Conservation (phyloP, 2,113 vertebrate genomes). For the Oreocharis arfaki region DNA sequence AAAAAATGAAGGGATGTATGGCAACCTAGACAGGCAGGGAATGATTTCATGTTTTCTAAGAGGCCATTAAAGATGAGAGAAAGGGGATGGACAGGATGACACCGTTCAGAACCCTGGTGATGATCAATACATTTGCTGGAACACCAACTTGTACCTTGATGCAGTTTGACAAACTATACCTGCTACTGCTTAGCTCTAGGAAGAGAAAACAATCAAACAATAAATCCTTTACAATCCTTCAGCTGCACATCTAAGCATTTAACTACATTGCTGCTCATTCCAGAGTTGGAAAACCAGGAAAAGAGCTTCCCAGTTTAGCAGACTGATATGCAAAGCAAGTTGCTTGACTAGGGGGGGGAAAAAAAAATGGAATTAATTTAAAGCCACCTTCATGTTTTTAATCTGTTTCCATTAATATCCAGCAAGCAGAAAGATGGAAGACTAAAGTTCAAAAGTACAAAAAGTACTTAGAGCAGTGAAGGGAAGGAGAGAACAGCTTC, state of each 20-base stretch:
- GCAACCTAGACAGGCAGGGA: neutral
- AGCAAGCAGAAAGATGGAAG: conserved; percentile 31
- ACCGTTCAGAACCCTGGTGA: neutral
- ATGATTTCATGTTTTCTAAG: neutral
- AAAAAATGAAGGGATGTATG: neutral
- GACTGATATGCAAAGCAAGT: neutral
- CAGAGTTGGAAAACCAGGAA: neutral
- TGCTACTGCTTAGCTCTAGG: neutral
- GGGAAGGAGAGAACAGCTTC: neutral
- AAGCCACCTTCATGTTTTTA: conserved; percentile 23
- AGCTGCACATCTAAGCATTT: neutral
- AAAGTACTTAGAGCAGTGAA: conserved; percentile 32
- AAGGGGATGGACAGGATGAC: neutral
- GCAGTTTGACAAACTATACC: neutral
- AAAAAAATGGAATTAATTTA: neutral
- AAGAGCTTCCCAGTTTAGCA: neutral
- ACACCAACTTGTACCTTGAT: neutral
- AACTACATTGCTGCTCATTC: neutral
- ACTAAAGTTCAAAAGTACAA: conserved; percentile 48
- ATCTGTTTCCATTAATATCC: conserved; percentile 42
- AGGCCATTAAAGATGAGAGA: neutral
- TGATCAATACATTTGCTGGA: neutral
- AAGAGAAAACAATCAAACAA: neutral
- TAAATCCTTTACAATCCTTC: neutral
- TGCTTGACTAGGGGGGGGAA: neutral